These are phyloP conservation scores for Andrena fulva DNA, from an alignment of 2,888 invertebrate species.

Conservation along the genomic window DNA sequence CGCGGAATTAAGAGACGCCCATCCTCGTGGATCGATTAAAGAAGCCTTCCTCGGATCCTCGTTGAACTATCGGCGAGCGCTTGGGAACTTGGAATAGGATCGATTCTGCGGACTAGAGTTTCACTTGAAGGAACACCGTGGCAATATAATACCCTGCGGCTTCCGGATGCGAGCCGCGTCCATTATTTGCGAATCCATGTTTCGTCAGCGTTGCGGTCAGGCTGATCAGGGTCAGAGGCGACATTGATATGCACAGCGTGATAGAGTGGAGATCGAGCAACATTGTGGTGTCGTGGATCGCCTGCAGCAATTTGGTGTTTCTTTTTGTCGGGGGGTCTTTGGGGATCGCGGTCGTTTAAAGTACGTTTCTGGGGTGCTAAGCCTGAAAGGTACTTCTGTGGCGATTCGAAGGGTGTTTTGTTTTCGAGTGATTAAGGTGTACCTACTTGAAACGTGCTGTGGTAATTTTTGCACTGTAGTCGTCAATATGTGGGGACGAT, in stretches of 20 bases:
- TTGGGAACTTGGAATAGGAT: not conserved
- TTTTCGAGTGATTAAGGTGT: too few species aligned
- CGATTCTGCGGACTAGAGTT: not conserved
- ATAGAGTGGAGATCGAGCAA: not conserved
- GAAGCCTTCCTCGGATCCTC: not conserved
- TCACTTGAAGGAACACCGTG: not conserved
- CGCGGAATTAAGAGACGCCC: not conserved
- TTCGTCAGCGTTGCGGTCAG: conserved; percentile 16
- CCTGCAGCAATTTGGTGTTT: not conserved
- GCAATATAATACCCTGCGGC: conserved; percentile 10
- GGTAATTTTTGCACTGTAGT: too few species aligned
- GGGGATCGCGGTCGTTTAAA: not conserved
- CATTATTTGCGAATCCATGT: conserved; percentile 18
- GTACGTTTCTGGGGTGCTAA: too few species aligned
- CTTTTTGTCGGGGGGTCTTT: not conserved
- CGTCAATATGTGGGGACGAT: too few species aligned
- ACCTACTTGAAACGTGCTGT: too few species aligned
- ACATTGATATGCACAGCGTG: conserved; percentile 16
- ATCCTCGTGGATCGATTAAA: not conserved
- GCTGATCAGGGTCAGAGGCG: conserved; percentile 27
- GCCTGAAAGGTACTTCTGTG: too few species aligned
- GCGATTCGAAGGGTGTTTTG: too few species aligned
- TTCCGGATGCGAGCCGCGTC: conserved; percentile 16
- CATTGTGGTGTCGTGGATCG: not conserved
- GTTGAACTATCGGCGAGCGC: not conserved